Evolutionary conservation across 2,888 invertebrate species (phyloP).

Genomic region (Quadroppia sp.): DNA sequence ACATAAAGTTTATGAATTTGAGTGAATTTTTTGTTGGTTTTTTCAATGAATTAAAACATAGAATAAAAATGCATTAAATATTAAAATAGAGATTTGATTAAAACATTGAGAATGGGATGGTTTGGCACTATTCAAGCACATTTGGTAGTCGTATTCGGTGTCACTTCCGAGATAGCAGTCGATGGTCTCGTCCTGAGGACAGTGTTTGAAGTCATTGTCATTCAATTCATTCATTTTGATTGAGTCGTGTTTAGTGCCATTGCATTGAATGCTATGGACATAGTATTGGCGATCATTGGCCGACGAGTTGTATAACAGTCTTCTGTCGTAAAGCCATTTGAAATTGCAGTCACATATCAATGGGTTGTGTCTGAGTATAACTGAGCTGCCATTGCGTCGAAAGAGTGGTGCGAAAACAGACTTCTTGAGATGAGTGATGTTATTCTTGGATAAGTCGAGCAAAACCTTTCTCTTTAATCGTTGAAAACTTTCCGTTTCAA

Average conservation of each 20-base stretch:
- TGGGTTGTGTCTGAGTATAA: slow-evolving; percentile 24
- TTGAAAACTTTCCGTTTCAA: slow-evolving; percentile 22
- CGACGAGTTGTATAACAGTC: slow-evolving; percentile 31
- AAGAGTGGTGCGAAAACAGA: slow-evolving; percentile 17
- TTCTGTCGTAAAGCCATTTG: slow-evolving; percentile 36
- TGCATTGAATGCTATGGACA: slow-evolving; percentile 23
- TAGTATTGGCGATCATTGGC: background rate
- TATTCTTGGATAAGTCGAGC: slow-evolving; percentile 29
- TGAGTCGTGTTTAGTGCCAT: background rate
- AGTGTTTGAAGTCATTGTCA: slow-evolving; percentile 35
- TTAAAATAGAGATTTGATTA: background rate
- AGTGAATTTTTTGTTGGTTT: too few relatives aligned
- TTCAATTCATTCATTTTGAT: background rate
- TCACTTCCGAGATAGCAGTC: background rate
- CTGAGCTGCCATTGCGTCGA: slow-evolving; percentile 5
- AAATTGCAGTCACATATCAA: slow-evolving; percentile 40
- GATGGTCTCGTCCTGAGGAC: slow-evolving; percentile 4
- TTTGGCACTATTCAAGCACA: slow-evolving; percentile 23
- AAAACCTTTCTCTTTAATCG: background rate
- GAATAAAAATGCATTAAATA: background rate
- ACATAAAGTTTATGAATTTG: too few relatives aligned
- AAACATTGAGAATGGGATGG: background rate
- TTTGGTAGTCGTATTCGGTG: background rate
- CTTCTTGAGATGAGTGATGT: slow-evolving; percentile 18
- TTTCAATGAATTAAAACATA: background rate